phyloP scores from a whole-genome alignment of 2,113 vertebrate genomes.

The Rousettus leschenaultii region DNA sequence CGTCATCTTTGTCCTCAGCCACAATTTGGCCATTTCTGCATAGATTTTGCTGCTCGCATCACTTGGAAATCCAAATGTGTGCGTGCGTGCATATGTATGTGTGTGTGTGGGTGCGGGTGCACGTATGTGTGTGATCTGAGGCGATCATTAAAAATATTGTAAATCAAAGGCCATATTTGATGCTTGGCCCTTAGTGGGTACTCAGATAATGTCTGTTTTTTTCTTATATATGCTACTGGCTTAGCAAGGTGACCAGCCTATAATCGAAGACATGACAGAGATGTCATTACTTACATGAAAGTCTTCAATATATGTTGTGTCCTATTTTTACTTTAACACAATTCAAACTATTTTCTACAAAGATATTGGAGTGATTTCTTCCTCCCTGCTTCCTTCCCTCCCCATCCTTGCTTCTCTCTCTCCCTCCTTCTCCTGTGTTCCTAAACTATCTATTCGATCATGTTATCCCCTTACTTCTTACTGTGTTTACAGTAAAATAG shows the following conservation, averaged over 20 bases:
- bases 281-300: background rate
- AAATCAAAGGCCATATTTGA: background rate
- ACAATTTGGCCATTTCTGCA: background rate
- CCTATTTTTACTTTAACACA: background rate
- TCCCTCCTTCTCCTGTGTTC: background rate
- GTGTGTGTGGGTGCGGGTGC: too few relatives aligned
- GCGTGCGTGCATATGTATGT: too few relatives aligned
- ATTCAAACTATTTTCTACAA: background rate
- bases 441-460: background rate
- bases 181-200: background rate
- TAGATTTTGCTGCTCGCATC: background rate
- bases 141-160: background rate
- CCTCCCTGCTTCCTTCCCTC: background rate
- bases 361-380: background rate
- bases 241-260: background rate
- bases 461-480: background rate
- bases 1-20: background rate
- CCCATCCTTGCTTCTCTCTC: accelerated
- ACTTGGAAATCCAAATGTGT: background rate
- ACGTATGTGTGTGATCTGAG: too few relatives aligned
- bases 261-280: background rate
- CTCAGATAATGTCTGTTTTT: background rate
- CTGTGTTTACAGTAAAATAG: background rate
- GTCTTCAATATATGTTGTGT: background rate
- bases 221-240: background rate